Conservation (phyloP, 2,797 vertebrate genomes). For the Acanthurus tractus region DNA sequence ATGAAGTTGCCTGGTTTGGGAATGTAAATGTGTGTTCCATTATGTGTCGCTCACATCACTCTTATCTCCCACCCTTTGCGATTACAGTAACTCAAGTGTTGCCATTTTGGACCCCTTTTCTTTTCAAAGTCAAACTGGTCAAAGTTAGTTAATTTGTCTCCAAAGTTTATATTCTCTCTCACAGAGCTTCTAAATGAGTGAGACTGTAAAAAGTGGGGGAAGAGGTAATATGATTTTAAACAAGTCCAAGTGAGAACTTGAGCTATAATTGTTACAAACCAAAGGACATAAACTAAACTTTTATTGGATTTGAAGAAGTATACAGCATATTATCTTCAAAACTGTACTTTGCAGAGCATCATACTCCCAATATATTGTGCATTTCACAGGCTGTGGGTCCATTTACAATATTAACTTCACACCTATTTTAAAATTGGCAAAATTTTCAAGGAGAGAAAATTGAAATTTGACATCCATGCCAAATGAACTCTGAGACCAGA, state of each 20-base stretch:
- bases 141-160: neutral
- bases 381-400: neutral
- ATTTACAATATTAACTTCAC: too few species aligned
- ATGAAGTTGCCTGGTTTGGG: constrained; percentile 8
- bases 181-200: neutral
- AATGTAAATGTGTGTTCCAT: constrained; percentile 20
- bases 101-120: neutral
- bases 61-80: neutral
- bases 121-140: constrained; percentile 3
- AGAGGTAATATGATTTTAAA: too few species aligned
- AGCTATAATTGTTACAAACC: neutral
- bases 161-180: neutral
- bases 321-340: neutral
- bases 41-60: neutral
- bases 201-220: neutral
- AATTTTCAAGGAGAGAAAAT: too few species aligned
- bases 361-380: neutral
- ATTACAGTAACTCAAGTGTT: neutral
- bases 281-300: neutral
- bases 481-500: too few species aligned
- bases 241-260: too few species aligned
- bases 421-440: too few species aligned
- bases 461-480: too few species aligned
- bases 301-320: neutral
- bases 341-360: neutral